phyloP scores from a whole-genome alignment of 2,888 invertebrate genomes.

The Acleris sparsana region DNA sequence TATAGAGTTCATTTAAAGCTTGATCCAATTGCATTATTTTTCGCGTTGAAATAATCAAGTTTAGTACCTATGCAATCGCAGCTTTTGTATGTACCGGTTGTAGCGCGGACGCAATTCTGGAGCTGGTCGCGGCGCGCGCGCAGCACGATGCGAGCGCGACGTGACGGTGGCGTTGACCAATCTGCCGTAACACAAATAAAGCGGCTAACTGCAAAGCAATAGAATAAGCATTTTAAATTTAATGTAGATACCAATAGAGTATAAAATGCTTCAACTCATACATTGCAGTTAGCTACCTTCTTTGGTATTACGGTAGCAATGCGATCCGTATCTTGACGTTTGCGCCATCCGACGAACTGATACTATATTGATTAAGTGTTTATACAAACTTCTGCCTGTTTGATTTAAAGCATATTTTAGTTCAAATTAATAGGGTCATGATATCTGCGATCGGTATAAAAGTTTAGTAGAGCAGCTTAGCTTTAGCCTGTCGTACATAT shows the following conservation, averaged over 20 bases:
- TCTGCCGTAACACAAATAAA: no score
- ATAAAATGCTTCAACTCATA: no score
- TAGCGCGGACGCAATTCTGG: constrained; percentile 30
- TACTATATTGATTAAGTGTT: constrained; percentile 37
- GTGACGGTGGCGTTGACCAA: constrained; percentile 54
- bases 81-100: constrained; percentile 36
- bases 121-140: constrained; percentile 24
- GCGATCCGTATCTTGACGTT: constrained; percentile 60
- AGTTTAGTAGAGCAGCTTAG: no score
- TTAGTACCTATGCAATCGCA: constrained; percentile 32
- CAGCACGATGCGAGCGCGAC: constrained; percentile 38
- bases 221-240: no score
- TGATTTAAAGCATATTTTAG: background rate
- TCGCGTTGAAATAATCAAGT: constrained; percentile 17
- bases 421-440: no score
- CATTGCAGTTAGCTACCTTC: no score
- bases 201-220: no score
- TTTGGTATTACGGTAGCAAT: constrained; percentile 29
- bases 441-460: no score
- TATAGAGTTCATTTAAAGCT: no score
- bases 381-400: background rate
- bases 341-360: constrained; percentile 52
- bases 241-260: no score
- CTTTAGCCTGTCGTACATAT: no score
- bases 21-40: constrained; percentile 18